These are phyloP conservation scores for Hydroisotoma schaefferi DNA, from an alignment of 2,888 invertebrate genomes.

Conservation along the genomic window DNA sequence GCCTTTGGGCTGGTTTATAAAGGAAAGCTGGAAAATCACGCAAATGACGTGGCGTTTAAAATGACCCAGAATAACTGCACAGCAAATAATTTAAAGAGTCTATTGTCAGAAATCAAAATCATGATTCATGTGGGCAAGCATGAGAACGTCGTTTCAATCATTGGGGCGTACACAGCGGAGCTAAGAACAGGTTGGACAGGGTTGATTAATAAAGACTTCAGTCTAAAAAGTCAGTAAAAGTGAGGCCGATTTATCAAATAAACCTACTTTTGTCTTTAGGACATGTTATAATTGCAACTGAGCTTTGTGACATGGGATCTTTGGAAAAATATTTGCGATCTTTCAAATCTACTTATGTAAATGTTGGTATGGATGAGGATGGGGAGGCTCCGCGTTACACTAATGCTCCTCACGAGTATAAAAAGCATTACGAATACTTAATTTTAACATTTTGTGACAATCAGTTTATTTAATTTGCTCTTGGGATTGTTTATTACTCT, in stretches of 20 bases:
- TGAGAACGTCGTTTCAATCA: slow-evolving; percentile 8
- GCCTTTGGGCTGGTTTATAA: slow-evolving; percentile 7
- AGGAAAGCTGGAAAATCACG: not conserved
- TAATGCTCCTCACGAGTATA: not conserved
- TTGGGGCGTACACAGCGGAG: slow-evolving; percentile 17
- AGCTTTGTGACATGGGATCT: slow-evolving; percentile 12
- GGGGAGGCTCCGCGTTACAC: not conserved
- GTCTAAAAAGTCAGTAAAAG: not conserved
- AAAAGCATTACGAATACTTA: not conserved
- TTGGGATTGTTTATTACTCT: not conserved
- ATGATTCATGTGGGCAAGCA: slow-evolving; percentile 19
- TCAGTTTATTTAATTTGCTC: not conserved
- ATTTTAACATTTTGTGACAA: not conserved
- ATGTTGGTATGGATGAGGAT: not conserved
- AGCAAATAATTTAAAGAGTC: not conserved
- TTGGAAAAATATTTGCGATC: slow-evolving; percentile 3
- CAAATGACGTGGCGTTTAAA: slow-evolving; percentile 13
- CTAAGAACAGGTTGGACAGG: slow-evolving; percentile 3
- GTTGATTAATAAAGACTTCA: not conserved
- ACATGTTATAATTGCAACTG: slow-evolving; percentile 1
- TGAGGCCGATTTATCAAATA: not conserved
- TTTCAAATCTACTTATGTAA: not conserved
- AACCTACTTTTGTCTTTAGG: no score
- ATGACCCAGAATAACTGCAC: slow-evolving; percentile 4
- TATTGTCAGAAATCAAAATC: slow-evolving; percentile 19